Conservation (phyloP, 2,888 invertebrate species). For the Volucella bombylans region DNA sequence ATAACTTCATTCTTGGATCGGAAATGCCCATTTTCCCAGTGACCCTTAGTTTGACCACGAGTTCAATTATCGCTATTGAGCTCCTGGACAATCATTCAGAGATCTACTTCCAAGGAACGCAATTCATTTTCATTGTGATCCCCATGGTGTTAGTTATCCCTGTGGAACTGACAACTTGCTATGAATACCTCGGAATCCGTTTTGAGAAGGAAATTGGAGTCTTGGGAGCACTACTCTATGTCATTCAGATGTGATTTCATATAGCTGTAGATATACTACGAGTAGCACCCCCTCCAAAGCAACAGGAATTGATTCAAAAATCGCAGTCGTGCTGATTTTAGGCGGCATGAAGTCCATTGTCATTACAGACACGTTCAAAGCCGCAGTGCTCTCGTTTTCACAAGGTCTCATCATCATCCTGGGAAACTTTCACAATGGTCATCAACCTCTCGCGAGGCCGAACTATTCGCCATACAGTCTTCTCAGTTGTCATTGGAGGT, state of each 20-base stretch:
- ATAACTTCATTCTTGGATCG: conserved; percentile 92
- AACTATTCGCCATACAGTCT: conserved; percentile 95
- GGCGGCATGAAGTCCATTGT: conserved; percentile 97
- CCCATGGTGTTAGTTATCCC: conserved; percentile 91
- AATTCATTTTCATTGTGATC: conserved; percentile 90
- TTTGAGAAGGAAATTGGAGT: conserved; percentile 82
- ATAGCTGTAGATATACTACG: conserved; percentile 93
- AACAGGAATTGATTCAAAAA: conserved; percentile 93
- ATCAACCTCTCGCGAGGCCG: no score
- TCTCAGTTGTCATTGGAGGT: conserved; percentile 94
- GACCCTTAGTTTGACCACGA: conserved; percentile 94
- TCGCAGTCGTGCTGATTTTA: conserved; percentile 95
- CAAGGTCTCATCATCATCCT: conserved; percentile 82
- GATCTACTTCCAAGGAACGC: conserved; percentile 94
- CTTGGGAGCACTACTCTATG: conserved; percentile 81
- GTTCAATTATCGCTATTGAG: conserved; percentile 95
- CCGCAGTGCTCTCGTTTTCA: conserved; percentile 81
- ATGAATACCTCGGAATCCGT: conserved; percentile 90
- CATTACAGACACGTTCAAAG: conserved; percentile 92
- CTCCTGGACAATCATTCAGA: conserved; percentile 95
- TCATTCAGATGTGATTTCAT: conserved; percentile 89
- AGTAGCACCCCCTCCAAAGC: conserved; percentile 92
- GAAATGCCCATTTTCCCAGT: conserved; percentile 94
- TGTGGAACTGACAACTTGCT: conserved; percentile 91
- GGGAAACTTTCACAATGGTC: conserved; percentile 86